Evolutionary conservation across 1,140 invertebrate species (phyloP).

Genomic region (Lithobius niger): DNA sequence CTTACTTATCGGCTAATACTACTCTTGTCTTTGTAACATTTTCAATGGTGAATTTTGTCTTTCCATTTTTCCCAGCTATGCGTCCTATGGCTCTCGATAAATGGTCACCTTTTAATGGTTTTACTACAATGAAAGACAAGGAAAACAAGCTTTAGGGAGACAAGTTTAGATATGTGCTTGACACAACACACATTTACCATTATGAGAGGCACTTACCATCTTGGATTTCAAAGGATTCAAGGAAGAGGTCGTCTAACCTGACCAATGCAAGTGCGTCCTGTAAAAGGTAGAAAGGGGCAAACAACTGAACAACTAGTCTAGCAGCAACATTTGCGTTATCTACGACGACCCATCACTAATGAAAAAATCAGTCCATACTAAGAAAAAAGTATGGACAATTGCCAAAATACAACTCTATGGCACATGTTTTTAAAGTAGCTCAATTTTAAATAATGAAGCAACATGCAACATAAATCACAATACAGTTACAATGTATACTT

Average conservation of each 20-base stretch:
- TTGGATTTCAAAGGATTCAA: slow-evolving; percentile 93
- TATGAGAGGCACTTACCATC: slow-evolving; percentile 45
- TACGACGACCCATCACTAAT: too few species aligned
- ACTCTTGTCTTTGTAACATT: slow-evolving; percentile 98
- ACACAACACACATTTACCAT: slow-evolving; percentile 7
- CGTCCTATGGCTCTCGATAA: slow-evolving; percentile 87
- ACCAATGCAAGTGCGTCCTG: slow-evolving; percentile 84
- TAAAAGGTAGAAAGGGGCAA: slow-evolving; percentile 12
- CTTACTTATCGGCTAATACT: slow-evolving; percentile 72
- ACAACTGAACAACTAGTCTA: not conserved
- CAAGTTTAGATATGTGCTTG: slow-evolving; percentile 1
- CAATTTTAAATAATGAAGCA: too few species aligned
- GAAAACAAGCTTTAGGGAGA: slow-evolving; percentile 1
- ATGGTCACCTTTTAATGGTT: slow-evolving; percentile 89
- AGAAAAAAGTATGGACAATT: too few species aligned
- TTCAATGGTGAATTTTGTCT: slow-evolving; percentile 97
- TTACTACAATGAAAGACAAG: slow-evolving; percentile 45
- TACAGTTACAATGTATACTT: too few species aligned
- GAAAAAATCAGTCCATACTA: too few species aligned
- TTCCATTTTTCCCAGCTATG: slow-evolving; percentile 91
- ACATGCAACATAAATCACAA: too few species aligned
- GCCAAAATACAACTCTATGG: too few species aligned
- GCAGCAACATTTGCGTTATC: too few species aligned
- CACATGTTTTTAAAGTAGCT: too few species aligned
- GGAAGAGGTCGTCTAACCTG: slow-evolving; percentile 89